phyloP scores from a whole-genome alignment of 2,797 vertebrate species.

The Cetoscarus ocellatus region DNA sequence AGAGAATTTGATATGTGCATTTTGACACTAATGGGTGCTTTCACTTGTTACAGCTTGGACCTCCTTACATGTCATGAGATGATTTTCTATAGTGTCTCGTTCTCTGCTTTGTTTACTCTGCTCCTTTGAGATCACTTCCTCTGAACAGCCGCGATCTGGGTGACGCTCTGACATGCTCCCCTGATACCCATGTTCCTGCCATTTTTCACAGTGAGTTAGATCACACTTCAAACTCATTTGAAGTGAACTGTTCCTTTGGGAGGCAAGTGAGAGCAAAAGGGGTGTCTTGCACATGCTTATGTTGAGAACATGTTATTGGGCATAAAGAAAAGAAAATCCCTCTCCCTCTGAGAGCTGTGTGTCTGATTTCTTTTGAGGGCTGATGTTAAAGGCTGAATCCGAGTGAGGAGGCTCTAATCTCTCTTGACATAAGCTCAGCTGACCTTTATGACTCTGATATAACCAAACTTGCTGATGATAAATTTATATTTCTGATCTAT shows the following conservation, averaged over 20 bases:
- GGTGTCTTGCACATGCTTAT: conserved; percentile 4
- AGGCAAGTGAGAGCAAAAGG: neutral
- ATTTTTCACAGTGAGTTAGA: conserved; percentile 1
- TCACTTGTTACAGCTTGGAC: neutral
- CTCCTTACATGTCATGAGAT: neutral
- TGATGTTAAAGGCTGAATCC: neutral
- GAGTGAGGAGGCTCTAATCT: neutral
- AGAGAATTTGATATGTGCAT: neutral
- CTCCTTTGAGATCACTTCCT: neutral
- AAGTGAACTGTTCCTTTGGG: neutral
- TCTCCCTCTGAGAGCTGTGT: neutral
- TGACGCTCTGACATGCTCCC: neutral
- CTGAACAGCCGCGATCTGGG: neutral
- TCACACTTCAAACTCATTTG: neutral
- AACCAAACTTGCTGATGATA: neutral
- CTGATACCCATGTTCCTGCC: neutral
- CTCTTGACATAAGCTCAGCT: neutral
- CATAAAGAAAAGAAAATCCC: neutral
- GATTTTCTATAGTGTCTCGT: neutral
- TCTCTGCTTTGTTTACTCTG: neutral
- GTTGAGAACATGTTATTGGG: neutral
- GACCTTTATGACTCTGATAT: neutral
- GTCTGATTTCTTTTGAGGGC: neutral
- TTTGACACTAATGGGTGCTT: neutral
- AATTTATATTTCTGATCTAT: neutral